Percentiles rank a stretch among this genome's conserved stretches.
phyloP scores from a whole-genome alignment of 2,113 vertebrate genomes.

The Sphyrna mokarran region DNA sequence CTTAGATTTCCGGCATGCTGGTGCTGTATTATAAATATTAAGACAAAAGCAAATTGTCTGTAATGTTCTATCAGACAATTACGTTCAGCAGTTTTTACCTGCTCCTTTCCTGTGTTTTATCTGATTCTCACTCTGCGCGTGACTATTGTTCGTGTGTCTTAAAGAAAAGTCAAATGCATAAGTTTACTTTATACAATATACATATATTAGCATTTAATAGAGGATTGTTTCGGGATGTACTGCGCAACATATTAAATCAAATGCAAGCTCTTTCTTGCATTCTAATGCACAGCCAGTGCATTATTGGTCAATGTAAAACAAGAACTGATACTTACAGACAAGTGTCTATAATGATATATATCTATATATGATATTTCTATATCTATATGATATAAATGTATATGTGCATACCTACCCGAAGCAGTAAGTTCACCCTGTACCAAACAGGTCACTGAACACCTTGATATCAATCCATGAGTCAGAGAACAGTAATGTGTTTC shows the following conservation, averaged over 20 bases:
- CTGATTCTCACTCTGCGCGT: not conserved
- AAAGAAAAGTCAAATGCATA: not conserved
- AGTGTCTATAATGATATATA: not conserved
- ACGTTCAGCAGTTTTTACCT: not conserved
- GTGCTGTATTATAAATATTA: not conserved
- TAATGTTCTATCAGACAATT: not conserved
- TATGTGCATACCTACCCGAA: not conserved
- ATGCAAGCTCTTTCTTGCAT: no score
- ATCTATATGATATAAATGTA: no score
- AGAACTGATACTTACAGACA: not conserved
- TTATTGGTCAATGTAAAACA: not conserved
- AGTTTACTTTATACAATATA: not conserved
- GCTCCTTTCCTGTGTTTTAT: not conserved
- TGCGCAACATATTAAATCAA: not conserved
- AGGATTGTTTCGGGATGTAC: not conserved
- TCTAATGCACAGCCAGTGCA: no score
- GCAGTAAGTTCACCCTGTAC: not conserved
- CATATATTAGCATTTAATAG: not conserved
- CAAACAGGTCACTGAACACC: slow-evolving; percentile 16
- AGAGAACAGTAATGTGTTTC: not conserved
- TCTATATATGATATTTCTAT: no score
- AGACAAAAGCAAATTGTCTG: not conserved
- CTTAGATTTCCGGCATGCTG: no score
- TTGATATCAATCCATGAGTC: not conserved
- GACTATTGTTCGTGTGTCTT: not conserved